phyloP scores from a whole-genome alignment of 1,140 invertebrate species.

The Gryon sp. region DNA sequence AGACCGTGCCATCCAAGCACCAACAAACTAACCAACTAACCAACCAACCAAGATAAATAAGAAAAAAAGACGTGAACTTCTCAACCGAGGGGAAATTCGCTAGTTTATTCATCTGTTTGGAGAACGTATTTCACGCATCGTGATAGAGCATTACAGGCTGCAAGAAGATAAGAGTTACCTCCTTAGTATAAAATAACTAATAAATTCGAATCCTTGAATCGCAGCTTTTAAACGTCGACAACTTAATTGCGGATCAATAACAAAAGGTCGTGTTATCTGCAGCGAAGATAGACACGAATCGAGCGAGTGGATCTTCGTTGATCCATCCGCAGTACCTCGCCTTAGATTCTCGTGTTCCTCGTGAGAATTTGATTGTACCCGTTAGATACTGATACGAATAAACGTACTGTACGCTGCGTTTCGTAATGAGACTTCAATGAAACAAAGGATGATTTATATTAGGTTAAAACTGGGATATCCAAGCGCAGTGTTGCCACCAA shows the following conservation, averaged over 20 bases:
- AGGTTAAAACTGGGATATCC: neutral
- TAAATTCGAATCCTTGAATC: conserved; percentile 19
- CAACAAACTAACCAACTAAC: neutral
- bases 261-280: conserved; percentile 35
- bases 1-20: no score
- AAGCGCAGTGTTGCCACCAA: no score
- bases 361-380: conserved; percentile 56
- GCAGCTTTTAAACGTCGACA: conserved; percentile 25
- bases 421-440: conserved; percentile 8
- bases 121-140: conserved; percentile 22
- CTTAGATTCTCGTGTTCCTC: conserved; percentile 40
- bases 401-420: conserved; percentile 26
- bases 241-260: conserved; percentile 52
- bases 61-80: neutral
- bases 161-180: conserved; percentile 21
- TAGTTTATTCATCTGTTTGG: conserved; percentile 4
- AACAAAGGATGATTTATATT: conserved; percentile 27
- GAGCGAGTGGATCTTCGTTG: conserved; percentile 47
- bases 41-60: neutral
- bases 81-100: conserved; percentile 15
- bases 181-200: conserved; percentile 26
- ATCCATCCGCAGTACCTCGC: conserved; percentile 49
- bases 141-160: conserved; percentile 10
- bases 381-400: conserved; percentile 57
- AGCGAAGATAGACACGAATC: conserved; percentile 28